phyloP scores from a whole-genome alignment of 2,888 invertebrate species.

The Candidula unifasciata region DNA sequence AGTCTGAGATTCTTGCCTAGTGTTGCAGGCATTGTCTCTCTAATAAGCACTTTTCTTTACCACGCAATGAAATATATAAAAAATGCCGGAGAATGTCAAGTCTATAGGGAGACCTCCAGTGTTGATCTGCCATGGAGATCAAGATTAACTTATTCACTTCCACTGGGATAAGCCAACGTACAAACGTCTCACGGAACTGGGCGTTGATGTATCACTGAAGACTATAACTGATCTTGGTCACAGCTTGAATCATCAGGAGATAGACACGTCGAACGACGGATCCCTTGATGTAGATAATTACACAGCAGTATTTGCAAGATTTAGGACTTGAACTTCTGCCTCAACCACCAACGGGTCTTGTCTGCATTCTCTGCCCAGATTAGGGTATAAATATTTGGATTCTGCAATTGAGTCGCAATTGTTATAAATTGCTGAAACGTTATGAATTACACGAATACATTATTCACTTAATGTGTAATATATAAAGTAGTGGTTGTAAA shows the following conservation, averaged over 20 bases:
- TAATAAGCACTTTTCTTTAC: slow-evolving; percentile 88
- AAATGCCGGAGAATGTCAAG: slow-evolving; percentile 23
- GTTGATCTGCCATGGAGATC: slow-evolving; percentile 84
- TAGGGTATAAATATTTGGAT: too few species aligned
- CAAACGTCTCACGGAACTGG: slow-evolving; percentile 81
- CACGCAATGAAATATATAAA: slow-evolving; percentile 84
- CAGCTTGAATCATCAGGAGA: slow-evolving; percentile 81
- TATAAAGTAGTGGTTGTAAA: too few species aligned
- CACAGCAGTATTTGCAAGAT: too few species aligned
- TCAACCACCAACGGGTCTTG: too few species aligned
- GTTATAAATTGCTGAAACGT: too few species aligned
- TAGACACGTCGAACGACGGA: too few species aligned
- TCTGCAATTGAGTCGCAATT: too few species aligned
- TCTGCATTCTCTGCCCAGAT: too few species aligned
- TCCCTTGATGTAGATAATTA: too few species aligned
- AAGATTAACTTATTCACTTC: slow-evolving; percentile 84
- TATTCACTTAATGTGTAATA: too few species aligned
- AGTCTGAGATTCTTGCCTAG: slow-evolving; percentile 84
- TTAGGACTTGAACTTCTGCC: too few species aligned
- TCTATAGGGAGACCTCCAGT: slow-evolving; percentile 80
- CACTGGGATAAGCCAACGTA: slow-evolving; percentile 84
- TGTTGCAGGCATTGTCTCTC: slow-evolving; percentile 87
- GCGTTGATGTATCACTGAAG: slow-evolving; percentile 84
- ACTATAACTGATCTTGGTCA: slow-evolving; percentile 83
- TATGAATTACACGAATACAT: too few species aligned